A percentile compares a stretch with the other conserved stretches of the same genome.
These are phyloP conservation scores for Acanthisitta chloris DNA, from an alignment of 2,113 vertebrate species.

Conservation along the genomic window DNA sequence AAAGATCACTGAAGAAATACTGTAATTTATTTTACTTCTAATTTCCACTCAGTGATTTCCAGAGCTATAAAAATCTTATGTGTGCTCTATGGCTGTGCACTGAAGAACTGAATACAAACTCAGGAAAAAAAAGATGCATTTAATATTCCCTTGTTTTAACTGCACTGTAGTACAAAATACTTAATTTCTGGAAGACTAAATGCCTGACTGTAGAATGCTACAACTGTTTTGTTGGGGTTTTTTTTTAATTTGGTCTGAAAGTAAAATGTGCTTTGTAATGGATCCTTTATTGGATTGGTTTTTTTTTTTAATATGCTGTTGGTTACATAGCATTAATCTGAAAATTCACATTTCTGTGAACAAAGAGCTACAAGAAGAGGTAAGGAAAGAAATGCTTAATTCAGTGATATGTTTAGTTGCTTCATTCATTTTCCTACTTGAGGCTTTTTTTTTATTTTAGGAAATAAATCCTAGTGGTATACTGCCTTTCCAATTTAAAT, in stretches of 20 bases:
- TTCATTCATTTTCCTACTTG: not conserved
- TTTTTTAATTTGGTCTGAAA: not conserved
- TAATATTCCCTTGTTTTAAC: not conserved
- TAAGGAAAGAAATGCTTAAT: not conserved
- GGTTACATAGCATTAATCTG: not conserved
- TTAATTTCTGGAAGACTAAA: not conserved
- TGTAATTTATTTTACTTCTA: not conserved
- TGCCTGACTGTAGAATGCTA: not conserved
- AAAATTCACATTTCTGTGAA: not conserved
- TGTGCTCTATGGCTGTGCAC: not conserved
- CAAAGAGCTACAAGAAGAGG: not conserved
- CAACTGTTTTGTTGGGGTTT: not conserved
- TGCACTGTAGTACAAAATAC: not conserved
- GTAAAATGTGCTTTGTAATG: not conserved
- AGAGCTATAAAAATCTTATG: not conserved
- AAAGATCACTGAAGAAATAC: not conserved
- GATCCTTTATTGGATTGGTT: not conserved
- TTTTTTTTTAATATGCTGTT: not conserved
- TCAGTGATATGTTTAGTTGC: not conserved
- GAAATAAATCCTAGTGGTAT: not conserved
- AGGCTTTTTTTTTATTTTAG: not conserved
- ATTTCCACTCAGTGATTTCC: not conserved
- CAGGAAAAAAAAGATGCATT: not conserved
- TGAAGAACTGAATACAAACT: not conserved
- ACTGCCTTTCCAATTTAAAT: not conserved